Conservation (phyloP, 2,113 vertebrate species). For the Silurus asotus region DNA sequence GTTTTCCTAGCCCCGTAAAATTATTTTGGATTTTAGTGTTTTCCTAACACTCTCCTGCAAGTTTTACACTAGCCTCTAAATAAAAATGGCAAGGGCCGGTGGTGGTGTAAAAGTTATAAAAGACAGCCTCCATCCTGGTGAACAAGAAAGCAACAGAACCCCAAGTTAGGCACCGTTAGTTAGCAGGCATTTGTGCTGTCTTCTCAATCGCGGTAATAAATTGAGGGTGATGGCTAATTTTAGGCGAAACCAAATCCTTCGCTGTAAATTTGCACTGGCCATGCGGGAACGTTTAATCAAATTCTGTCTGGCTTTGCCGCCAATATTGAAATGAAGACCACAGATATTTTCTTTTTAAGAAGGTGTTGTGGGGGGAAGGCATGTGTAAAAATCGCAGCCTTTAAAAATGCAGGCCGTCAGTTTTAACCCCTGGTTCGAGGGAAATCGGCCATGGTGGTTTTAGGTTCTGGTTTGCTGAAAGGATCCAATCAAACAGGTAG, state of each 20-base stretch:
- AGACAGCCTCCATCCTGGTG: slow-evolving; percentile 63
- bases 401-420: slow-evolving; percentile 42
- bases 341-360: slow-evolving; percentile 33
- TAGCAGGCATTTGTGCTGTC: slow-evolving; percentile 65
- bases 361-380: slow-evolving; percentile 30
- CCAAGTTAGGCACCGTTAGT: slow-evolving; percentile 66
- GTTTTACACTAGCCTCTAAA: slow-evolving; percentile 63
- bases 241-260: slow-evolving; percentile 76
- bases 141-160: slow-evolving; percentile 75
- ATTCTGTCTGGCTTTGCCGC: slow-evolving; percentile 72
- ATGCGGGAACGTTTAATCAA: slow-evolving; percentile 78
- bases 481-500: slow-evolving; percentile 29
- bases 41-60: slow-evolving; percentile 65
- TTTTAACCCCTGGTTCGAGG: slow-evolving; percentile 21
- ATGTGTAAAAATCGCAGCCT: slow-evolving; percentile 39
- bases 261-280: slow-evolving; percentile 69
- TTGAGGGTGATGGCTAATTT: slow-evolving; percentile 81
- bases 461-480: slow-evolving; percentile 9
- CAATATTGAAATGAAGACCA: slow-evolving; percentile 63
- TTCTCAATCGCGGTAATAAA: slow-evolving; percentile 79
- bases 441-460: slow-evolving; percentile 12
- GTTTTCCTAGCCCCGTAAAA: slow-evolving; percentile 68
- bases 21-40: slow-evolving; percentile 73
- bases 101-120: slow-evolving; percentile 65
- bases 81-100: slow-evolving; percentile 49